Conservation (phyloP, 1,140 invertebrate species). For the Papilio dardanus region DNA sequence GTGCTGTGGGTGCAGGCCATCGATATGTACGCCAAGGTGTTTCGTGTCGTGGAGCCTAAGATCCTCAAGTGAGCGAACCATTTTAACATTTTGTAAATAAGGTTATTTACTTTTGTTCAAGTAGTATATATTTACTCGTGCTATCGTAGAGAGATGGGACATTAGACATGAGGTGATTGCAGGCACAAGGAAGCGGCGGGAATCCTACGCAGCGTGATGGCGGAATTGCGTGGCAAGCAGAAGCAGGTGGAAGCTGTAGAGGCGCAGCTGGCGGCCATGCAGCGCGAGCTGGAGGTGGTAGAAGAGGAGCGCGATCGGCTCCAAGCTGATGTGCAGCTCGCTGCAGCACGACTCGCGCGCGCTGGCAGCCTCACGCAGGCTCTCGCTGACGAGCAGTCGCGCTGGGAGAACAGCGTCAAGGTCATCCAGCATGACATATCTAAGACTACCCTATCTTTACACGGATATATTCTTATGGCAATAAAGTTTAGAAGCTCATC, state of each 20-base stretch:
- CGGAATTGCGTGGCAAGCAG: slow-evolving; percentile 90
- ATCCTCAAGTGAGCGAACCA: slow-evolving; percentile 85
- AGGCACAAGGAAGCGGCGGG: slow-evolving; percentile 89
- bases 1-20: slow-evolving; percentile 96
- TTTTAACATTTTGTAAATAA: slow-evolving; percentile 13
- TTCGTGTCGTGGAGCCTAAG: slow-evolving; percentile 93
- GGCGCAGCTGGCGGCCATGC: slow-evolving; percentile 80
- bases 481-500: no score
- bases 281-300: slow-evolving; percentile 76
- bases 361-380: slow-evolving; percentile 93
- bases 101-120: background rate
- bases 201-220: slow-evolving; percentile 90
- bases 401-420: slow-evolving; percentile 90
- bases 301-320: slow-evolving; percentile 87
- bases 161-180: slow-evolving; percentile 24
- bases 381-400: slow-evolving; percentile 91
- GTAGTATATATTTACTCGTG: background rate
- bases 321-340: slow-evolving; percentile 90
- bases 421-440: slow-evolving; percentile 64
- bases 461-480: no score
- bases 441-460: no score
- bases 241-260: slow-evolving; percentile 89
- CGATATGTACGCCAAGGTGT: slow-evolving; percentile 92
- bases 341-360: slow-evolving; percentile 88
- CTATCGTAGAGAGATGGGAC: background rate